A percentile compares a stretch with the other conserved stretches of the same genome.
phyloP scores from a whole-genome alignment of 2,797 vertebrate species.

The Lophius americanus region DNA sequence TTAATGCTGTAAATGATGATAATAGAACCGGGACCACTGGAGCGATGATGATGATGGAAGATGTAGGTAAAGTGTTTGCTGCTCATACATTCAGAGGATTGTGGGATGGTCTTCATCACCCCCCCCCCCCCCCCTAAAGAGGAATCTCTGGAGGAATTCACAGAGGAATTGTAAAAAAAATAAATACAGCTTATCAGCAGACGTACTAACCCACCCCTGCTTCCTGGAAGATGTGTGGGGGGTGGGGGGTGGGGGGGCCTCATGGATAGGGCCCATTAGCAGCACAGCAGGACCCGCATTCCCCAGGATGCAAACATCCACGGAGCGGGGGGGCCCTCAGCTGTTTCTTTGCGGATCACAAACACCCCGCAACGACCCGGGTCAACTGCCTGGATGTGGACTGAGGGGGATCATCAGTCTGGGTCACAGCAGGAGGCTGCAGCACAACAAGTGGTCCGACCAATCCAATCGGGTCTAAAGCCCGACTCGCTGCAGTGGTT shows the following conservation, averaged over 20 bases:
- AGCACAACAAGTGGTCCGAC: no score
- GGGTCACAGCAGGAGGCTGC: slow-evolving; percentile 4
- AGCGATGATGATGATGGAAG: slow-evolving; percentile 17
- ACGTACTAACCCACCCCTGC: slow-evolving; percentile 78
- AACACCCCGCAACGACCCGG: slow-evolving; percentile 70
- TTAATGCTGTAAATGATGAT: no score
- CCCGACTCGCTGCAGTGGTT: slow-evolving; percentile 64
- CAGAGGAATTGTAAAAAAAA: slow-evolving; percentile 37
- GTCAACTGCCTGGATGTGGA: slow-evolving; percentile 62
- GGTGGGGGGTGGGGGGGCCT: slow-evolving; percentile 46
- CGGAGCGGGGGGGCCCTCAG: slow-evolving; percentile 58
- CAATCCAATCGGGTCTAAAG: no score
- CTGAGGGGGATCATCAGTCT: slow-evolving; percentile 35
- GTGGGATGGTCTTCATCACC: slow-evolving; percentile 16
- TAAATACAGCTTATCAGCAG: slow-evolving; percentile 37
- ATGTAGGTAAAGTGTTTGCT: slow-evolving; percentile 2
- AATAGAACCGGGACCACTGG: neutral
- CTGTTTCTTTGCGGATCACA: slow-evolving; percentile 70
- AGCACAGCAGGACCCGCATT: slow-evolving; percentile 73
- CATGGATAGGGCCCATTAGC: slow-evolving; percentile 76
- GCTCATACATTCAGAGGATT: neutral
- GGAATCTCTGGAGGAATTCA: slow-evolving; percentile 42
- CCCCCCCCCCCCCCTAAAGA: slow-evolving; percentile 24
- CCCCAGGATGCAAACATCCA: slow-evolving; percentile 76
- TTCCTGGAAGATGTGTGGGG: slow-evolving; percentile 35